Percentiles rank a stretch among this genome's conserved stretches.
phyloP scores from a whole-genome alignment of 2,888 invertebrate species.

The Amphiduros pacificus region DNA sequence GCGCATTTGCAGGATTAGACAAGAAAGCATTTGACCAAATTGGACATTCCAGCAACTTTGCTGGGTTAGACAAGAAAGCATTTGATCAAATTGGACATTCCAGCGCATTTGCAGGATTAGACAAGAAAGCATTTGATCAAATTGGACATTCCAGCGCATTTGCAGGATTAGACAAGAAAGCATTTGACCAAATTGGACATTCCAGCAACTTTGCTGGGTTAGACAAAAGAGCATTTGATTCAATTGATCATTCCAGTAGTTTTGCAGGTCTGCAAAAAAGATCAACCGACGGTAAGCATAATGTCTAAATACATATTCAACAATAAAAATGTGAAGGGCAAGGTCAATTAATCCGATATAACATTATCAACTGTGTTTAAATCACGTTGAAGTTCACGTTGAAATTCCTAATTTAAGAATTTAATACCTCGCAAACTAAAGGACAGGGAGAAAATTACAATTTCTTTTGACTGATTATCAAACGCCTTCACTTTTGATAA shows the following conservation, averaged over 20 bases:
- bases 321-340: no score
- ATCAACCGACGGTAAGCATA: constrained; percentile 11
- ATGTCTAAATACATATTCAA: no score
- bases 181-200: constrained; percentile 19
- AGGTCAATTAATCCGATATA: no score
- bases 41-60: constrained; percentile 11
- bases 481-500: no score
- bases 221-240: constrained; percentile 14
- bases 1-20: constrained; percentile 16
- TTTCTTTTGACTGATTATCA: no score
- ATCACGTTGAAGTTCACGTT: no score
- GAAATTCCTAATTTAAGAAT: no score
- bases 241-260: constrained; percentile 3
- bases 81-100: constrained; percentile 20
- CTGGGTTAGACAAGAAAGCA: constrained; percentile 6
- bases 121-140: constrained; percentile 19
- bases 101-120: constrained; percentile 18
- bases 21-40: constrained; percentile 23
- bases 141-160: constrained; percentile 15
- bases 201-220: constrained; percentile 9
- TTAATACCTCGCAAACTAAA: no score
- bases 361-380: no score
- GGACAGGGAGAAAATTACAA: no score
- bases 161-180: constrained; percentile 18
- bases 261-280: constrained; percentile 17